Evolutionary conservation across 1,140 invertebrate species (phyloP), one percentile per base, ranked within the genome.

Genomic region (Adelges cooleyi): DNA sequence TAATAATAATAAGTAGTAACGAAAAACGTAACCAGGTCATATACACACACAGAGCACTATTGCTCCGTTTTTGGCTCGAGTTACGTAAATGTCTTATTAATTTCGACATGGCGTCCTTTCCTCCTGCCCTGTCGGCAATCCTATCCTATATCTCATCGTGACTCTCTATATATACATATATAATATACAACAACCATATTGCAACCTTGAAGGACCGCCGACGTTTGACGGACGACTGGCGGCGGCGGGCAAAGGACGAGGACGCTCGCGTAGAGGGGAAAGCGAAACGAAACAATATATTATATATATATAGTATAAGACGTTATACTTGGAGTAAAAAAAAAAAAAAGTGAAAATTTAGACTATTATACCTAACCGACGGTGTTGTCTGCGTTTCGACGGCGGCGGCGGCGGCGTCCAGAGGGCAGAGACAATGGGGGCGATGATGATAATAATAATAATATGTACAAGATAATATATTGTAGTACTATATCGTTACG

Each of bases 301-400:
- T n/a, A n/a, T n/a, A n/a, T n/a, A n/a, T n/a, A n/a, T n/a, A n/a
- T n/a, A n/a, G n/a, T n/a, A n/a, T n/a, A n/a, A n/a, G n/a, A n/a
- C n/a, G 44, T 44, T 18, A 54, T 27, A 22, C 10, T 59, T 5
- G 25, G 27, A 59, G 29, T 27, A 56, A 56, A 56, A 56, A 38
- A 42, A 38, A 56, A 56, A 56, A 56, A 56, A 56, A 56, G 53
- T 56, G 53, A 56, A 56, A 56, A 56, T 27, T 44, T 9, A n/a
- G 22, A 40, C 23, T 56, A 40, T 25, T 46, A 15, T 33, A 33
- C 29, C 29, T 33, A 33, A 33, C 29, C 29, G 11, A 53, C 51
- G 23, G 29, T 17, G 10, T 22, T 18, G 51, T 53, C 13, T 15
- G 11, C 50, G 50, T 20, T n/a, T n/a, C n/a, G n/a, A 17, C 23